Percentiles rank a stretch among this genome's conserved stretches.
Evolutionary conservation across 2,797 vertebrate species (phyloP).

Genomic region (Scolopax rusticola): DNA sequence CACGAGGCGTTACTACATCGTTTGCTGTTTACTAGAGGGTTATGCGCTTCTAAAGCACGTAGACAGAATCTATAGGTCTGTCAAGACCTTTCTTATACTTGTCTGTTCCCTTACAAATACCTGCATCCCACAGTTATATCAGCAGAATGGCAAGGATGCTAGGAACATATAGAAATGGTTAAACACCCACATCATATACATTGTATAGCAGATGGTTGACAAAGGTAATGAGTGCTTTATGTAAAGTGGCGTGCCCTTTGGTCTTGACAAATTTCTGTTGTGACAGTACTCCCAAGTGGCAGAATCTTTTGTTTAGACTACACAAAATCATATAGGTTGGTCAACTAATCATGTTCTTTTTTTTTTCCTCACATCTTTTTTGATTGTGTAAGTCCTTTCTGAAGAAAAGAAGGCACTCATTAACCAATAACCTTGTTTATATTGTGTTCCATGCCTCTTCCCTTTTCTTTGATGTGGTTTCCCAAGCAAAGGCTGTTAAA

Average conservation of each 20-base stretch:
- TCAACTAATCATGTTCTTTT: neutral
- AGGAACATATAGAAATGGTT: neutral
- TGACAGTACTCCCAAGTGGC: neutral
- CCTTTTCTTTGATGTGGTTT: neutral
- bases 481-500: neutral
- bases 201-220: neutral
- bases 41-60: neutral
- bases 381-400: neutral
- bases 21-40: neutral
- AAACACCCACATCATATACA: neutral
- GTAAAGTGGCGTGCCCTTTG: neutral
- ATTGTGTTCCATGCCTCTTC: neutral
- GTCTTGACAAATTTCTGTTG: neutral
- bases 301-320: neutral
- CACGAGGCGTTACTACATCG: accelerated
- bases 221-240: no score
- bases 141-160: neutral
- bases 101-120: neutral
- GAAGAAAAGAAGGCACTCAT: neutral
- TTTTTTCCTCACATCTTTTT: neutral
- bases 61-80: neutral
- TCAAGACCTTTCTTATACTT: neutral
- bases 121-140: neutral
- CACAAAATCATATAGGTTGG: neutral
- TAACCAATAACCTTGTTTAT: neutral